phyloP scores from a whole-genome alignment of 2,113 vertebrate genomes.

The Elachura formosa region DNA sequence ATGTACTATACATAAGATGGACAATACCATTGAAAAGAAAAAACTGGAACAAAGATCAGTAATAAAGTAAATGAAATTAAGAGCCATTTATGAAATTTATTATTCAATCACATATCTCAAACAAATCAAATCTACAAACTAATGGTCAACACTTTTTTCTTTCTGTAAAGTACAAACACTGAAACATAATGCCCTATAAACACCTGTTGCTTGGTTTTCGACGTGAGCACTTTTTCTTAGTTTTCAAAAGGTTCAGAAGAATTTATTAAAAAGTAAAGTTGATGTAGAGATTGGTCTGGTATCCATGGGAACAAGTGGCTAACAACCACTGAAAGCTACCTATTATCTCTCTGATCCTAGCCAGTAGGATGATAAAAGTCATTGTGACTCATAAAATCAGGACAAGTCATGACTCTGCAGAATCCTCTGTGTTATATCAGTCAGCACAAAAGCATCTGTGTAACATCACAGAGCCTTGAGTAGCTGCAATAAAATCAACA shows the following conservation, averaged over 20 bases:
- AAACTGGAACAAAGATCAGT: background rate
- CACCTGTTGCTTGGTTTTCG: background rate
- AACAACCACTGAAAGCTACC: background rate
- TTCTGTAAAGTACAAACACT: background rate
- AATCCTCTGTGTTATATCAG: conserved; percentile 33
- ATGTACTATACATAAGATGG: background rate
- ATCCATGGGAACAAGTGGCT: conserved; percentile 10
- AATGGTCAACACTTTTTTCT: background rate
- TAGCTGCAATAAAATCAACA: conserved; percentile 28
- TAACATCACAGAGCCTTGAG: conserved; percentile 29
- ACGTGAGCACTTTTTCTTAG: background rate
- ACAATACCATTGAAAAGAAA: background rate
- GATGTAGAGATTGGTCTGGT: background rate
- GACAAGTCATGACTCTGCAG: background rate
- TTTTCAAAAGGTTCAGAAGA: background rate
- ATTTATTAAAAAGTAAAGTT: conserved; percentile 7
- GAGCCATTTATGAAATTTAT: background rate
- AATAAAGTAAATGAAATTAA: background rate
- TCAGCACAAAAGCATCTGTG: conserved; percentile 43
- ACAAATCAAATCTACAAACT: background rate
- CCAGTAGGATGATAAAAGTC: conserved; percentile 45
- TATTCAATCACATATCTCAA: background rate
- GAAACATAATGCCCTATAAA: background rate
- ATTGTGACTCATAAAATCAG: conserved; percentile 36
- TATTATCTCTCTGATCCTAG: conserved; percentile 21